Base-by-base conservation (phyloP, 1,140 invertebrate species). In the Halictus rubicundus region DNA sequence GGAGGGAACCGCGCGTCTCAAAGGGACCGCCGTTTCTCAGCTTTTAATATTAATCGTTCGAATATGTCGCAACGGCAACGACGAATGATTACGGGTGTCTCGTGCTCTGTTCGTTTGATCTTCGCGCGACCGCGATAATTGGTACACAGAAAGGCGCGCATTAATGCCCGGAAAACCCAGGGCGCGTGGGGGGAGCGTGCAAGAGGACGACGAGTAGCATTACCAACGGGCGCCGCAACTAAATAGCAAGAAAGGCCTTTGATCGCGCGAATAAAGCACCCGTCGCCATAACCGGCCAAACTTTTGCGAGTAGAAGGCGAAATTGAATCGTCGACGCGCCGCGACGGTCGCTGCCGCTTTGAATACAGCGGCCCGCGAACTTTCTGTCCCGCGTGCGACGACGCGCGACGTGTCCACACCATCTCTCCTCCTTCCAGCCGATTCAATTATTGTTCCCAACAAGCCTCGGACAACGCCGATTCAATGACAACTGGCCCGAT, bases 161-260 rank as follows among this genome's bases (percentile, higher is more conserved):
- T 77, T 77, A 77, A 69, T 77, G 74, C 39, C 12, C 65, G 27
- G 46, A 60, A 61, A 77, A 60, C 46, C 37, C 25, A 57, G 21
- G 19, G 19, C 4, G 52, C 6, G 52, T n/a, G 8, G 4, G 0
- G 46, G 5, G 14, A 16, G 14, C 5, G 52, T 19, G 12, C 63
- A 60, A 37, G 49, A 21, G 25, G 32, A 37, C 25, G 25, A 60
- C 46, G 64, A 76, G 74, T 60, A n/a, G 54, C 57, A 49, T 77
- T 69, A 77, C 39, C 39, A 49, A 2, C 14, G 27, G n/a, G 21
- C 21, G 42, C 66, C 39, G n/a, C 74, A 70, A 77, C 65, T 77
- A 77, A 77, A 77, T 70, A 77, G 39, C 57, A 77, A 77, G 66
- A 49, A 69, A 37, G 57, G 23, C 66, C 74, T 77, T 77, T 77